Evolutionary conservation across 2,113 vertebrate species (phyloP), one percentile per base, ranked within the genome.

Genomic region (Formicarius rufipectus): DNA sequence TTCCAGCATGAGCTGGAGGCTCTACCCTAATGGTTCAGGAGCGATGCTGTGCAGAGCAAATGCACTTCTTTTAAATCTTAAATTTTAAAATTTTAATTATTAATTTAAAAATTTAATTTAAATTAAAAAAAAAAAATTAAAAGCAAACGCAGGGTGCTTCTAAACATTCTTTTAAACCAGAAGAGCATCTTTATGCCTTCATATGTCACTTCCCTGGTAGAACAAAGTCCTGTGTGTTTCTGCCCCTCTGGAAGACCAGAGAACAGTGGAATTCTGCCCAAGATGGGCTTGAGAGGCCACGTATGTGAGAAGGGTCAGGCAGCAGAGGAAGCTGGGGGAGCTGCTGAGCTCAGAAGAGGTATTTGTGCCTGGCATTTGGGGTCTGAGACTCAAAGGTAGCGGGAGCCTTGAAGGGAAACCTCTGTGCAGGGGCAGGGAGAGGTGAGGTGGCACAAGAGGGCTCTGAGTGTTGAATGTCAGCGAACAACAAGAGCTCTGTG

Each of bases 401-500:
- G 19, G 0, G 0, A 56, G 58, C 10, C 44, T 28, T 8, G 7
- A 55, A 47, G 75, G 73, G 60, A 35, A 72, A 60, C 9, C 56
- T 85, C 62, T 45, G 77, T 35, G 72, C 40, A 49, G 39, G 40
- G 62, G 28, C 35, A 8, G 58, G 50, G 49, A 33, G 64, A 55
- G 87, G 80, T 7, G 14, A 33, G 92, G 63, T 1, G 5, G 77
- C 69, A 39, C 64, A 27, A 78, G 74, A 23, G 66, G 58, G n/a
- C 84, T 94, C 95, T 52, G 79, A 75, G 6, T 5, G 55, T 0
- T 69, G 84, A 94, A 95, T 82, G 92, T 64, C 95, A 87, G 42
- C 1, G 1, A 50, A 96, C 93, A 97, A 91, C 10, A 45, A n/a
- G 77, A 53, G 93, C 93, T 95, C 87, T 93, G 96, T 96, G 89